Conservation (phyloP, 2,113 vertebrate species). For the Grammomys dolichurus region DNA sequence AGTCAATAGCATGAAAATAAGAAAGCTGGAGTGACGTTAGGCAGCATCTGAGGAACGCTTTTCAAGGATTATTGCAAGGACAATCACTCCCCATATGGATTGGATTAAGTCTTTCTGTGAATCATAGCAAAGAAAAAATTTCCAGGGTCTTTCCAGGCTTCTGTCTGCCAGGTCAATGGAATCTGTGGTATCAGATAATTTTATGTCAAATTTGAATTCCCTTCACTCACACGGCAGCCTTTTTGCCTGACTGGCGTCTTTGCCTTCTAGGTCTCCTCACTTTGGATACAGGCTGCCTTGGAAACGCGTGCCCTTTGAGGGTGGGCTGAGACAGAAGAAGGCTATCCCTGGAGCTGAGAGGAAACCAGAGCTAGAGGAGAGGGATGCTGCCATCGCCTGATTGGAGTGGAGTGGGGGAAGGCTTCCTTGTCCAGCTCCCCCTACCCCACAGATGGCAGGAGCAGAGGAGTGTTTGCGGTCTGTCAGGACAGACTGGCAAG, state of each 20-base stretch:
- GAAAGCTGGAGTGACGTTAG: slow-evolving; percentile 18
- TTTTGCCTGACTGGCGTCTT: not conserved
- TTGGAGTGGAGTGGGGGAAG: not conserved
- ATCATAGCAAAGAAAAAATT: not conserved
- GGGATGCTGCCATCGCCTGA: not conserved
- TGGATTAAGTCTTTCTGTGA: slow-evolving; percentile 26
- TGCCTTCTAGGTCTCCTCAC: not conserved
- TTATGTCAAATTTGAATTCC: not conserved
- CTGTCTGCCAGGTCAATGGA: not conserved
- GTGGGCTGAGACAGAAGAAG: not conserved
- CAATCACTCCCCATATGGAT: not conserved
- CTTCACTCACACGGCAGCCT: too few species aligned
- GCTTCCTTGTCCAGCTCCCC: not conserved
- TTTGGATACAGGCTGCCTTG: not conserved
- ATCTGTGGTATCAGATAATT: not conserved
- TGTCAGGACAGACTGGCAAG: slow-evolving; percentile 43
- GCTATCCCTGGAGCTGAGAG: not conserved
- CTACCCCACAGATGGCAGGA: slow-evolving; percentile 56
- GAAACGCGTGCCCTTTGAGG: not conserved
- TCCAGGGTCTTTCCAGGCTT: not conserved
- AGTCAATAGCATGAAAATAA: slow-evolving; percentile 9
- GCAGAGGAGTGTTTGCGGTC: slow-evolving; percentile 4
- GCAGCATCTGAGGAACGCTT: not conserved
- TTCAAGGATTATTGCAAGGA: slow-evolving; percentile 38
- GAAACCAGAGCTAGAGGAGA: not conserved